phyloP scores from a whole-genome alignment of 2,113 vertebrate species.

The Mirounga angustirostris region DNA sequence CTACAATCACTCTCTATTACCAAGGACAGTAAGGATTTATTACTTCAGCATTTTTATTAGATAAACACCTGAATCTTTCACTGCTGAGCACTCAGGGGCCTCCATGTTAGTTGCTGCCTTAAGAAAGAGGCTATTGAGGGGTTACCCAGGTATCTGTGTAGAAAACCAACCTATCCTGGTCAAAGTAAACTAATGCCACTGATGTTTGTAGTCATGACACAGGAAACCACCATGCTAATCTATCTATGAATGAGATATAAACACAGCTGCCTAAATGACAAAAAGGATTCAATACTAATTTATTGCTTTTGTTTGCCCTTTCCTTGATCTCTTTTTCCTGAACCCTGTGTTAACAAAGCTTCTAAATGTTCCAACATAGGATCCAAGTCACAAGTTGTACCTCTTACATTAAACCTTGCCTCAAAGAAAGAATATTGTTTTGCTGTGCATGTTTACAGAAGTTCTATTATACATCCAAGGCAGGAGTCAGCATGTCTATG shows the following conservation, averaged over 20 bases:
- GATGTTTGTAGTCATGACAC: constrained; percentile 86
- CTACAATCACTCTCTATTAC: not conserved
- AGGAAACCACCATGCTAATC: constrained; percentile 78
- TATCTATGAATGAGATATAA: constrained; percentile 84
- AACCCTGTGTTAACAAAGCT: constrained; percentile 70
- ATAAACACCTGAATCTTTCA: constrained; percentile 22
- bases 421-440: constrained; percentile 57
- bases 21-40: not conserved
- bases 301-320: constrained; percentile 81
- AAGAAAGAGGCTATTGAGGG: constrained; percentile 32
- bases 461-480: not conserved
- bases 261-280: constrained; percentile 88
- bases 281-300: constrained; percentile 75
- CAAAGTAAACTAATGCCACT: constrained; percentile 78
- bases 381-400: constrained; percentile 60
- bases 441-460: constrained; percentile 58
- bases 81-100: not conserved
- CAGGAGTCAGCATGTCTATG: not conserved
- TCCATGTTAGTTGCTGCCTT: not conserved
- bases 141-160: not conserved
- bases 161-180: constrained; percentile 53
- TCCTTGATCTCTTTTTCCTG: constrained; percentile 76
- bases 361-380: constrained; percentile 65
- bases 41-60: not conserved
- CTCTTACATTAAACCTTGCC: constrained; percentile 58